Evolutionary conservation across 2,113 vertebrate species (phyloP), one percentile per base, ranked within the genome.

Genomic region (Gymnarchus niloticus): DNA sequence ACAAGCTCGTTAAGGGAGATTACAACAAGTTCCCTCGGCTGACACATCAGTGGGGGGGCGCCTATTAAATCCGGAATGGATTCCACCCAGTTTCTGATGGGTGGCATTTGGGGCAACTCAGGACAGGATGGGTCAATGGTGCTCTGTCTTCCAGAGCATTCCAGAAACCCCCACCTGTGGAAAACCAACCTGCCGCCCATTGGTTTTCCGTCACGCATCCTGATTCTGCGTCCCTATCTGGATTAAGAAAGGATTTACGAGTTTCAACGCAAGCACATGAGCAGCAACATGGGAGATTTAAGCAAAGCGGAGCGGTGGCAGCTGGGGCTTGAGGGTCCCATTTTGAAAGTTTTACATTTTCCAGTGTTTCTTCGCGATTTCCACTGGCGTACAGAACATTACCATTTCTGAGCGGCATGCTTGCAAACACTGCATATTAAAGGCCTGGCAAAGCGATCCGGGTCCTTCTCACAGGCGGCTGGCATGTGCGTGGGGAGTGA

Each of bases 1-100:
- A 94, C 92, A 92, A 92, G 93, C 93, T 94, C 92, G 93, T 95
- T 94, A 94, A 93, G 91, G 89, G 87, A 91, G 92, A 94, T 94
- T 94, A 94, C 89, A 87, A 6, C 76, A 90, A 88, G 88, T 91
- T 91, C 85, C 81, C 84, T 88, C 92, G 48, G 48, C 49, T 21
- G 1, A 48, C 21, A 59, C 54, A 69, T 61, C 54, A 51, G 37
- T 17, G 33, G 37, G 14, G 81, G 56, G 3, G 83, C 41, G 83
- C 82, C 28, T n/a, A 33, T 23, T 19, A 12, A 33, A 37, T n/a
- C 56, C 44, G 9, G 23, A 21, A 19, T n/a, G 10, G 28, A 21
- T 23, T 46, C 33, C 9, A 49, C 28, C 9, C 61, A 25, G 61
- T 21, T 1, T 2, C 3, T 25, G 9, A 69, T 25, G 23, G 19